A percentile compares a stretch with the other conserved stretches of the same genome.
Conservation (phyloP, 2,888 invertebrate genomes). For the Meteorus colon region DNA sequence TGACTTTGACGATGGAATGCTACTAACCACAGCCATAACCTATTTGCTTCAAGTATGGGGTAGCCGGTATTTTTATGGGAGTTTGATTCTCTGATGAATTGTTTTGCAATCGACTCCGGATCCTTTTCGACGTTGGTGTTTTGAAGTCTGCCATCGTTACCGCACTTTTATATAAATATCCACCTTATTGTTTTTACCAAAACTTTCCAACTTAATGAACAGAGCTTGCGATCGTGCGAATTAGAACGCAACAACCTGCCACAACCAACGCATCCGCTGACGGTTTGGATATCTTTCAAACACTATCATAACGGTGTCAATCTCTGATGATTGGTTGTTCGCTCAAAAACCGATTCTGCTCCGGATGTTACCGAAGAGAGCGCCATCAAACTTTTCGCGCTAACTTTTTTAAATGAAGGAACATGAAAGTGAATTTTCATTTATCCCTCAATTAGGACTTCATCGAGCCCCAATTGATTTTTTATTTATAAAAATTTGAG, state of each 20-base stretch:
- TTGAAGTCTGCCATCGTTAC: conserved; percentile 59
- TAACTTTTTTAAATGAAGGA: too few species aligned
- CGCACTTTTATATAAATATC: conserved; percentile 51
- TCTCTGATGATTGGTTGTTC: too few species aligned
- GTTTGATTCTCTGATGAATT: conserved; percentile 60
- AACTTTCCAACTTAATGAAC: not conserved
- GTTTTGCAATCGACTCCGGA: conserved; percentile 54
- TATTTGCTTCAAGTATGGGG: conserved; percentile 82
- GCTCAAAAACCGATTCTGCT: too few species aligned
- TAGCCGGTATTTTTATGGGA: conserved; percentile 79
- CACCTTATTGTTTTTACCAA: not conserved
- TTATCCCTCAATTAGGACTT: too few species aligned
- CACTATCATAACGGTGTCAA: too few species aligned
- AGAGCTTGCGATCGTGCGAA: too few species aligned
- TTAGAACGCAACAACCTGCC: not conserved
- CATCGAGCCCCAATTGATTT: too few species aligned
- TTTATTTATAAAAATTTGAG: too few species aligned
- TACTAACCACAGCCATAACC: conserved; percentile 84
- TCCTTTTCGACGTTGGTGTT: conserved; percentile 61
- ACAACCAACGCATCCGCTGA: not conserved
- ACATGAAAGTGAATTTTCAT: too few species aligned
- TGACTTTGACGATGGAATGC: conserved; percentile 38
- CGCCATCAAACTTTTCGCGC: too few species aligned
- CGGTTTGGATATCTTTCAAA: not conserved
- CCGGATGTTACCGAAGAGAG: too few species aligned